Conservation (phyloP, 2,888 invertebrate genomes). For the Lottia scabra region DNA sequence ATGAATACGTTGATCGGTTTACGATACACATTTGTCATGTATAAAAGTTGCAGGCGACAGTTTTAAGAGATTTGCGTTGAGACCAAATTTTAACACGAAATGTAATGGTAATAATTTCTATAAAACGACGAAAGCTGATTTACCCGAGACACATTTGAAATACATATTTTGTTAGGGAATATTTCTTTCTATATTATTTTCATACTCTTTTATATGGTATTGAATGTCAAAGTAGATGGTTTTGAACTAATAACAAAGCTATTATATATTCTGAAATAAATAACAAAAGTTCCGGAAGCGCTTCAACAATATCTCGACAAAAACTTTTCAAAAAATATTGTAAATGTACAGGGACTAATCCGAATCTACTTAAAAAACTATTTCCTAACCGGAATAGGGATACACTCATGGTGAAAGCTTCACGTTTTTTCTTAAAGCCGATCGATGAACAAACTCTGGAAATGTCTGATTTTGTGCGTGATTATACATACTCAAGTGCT, state of each 20-base stretch:
- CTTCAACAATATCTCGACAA: background rate
- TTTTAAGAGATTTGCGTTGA: background rate
- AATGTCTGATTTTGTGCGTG: constrained; percentile 1
- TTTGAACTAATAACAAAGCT: too few relatives aligned
- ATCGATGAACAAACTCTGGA: background rate
- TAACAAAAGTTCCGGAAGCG: background rate
- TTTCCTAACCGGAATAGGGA: constrained; percentile 7
- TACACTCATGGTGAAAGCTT: constrained; percentile 3
- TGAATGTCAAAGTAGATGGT: too few relatives aligned
- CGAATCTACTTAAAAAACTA: background rate
- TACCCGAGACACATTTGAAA: too few relatives aligned
- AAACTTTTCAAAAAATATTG: background rate
- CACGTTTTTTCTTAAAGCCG: background rate
- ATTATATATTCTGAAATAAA: too few relatives aligned
- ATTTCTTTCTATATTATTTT: too few relatives aligned
- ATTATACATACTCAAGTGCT: constrained; percentile 3
- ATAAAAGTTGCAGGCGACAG: background rate
- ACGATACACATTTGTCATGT: constrained; percentile 2
- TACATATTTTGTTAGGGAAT: too few relatives aligned
- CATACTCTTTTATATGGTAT: too few relatives aligned
- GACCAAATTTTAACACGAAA: background rate
- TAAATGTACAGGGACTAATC: background rate
- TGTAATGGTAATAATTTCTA: background rate
- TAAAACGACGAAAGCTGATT: too few relatives aligned
- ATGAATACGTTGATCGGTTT: constrained; percentile 6